Conservation (phyloP, 2,888 invertebrate genomes). For the Chymomyza procnemis region DNA sequence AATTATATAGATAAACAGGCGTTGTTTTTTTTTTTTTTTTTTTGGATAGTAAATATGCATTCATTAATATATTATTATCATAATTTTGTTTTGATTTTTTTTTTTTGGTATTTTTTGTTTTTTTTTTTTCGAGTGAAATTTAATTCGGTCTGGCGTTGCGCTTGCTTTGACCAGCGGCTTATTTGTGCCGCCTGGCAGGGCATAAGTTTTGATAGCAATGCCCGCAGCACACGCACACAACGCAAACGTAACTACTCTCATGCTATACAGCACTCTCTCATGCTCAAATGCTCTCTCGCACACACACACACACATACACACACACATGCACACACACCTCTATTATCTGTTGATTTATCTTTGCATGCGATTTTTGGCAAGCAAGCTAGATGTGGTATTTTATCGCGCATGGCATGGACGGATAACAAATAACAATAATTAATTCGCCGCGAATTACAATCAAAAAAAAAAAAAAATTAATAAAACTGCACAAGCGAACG, state of each 20-base stretch:
- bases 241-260: constrained; percentile 31
- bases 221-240: neutral
- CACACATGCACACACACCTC: constrained; percentile 70
- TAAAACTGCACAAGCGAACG: constrained; percentile 59
- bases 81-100: neutral
- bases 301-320: constrained; percentile 35
- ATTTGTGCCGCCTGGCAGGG: neutral
- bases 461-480: too few species aligned
- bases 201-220: neutral
- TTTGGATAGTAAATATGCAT: neutral
- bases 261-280: too few species aligned
- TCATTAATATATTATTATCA: neutral
- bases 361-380: constrained; percentile 79
- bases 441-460: constrained; percentile 76
- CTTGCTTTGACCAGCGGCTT: neutral
- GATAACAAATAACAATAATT: constrained; percentile 75
- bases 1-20: constrained; percentile 17
- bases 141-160: too few species aligned
- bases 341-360: constrained; percentile 77
- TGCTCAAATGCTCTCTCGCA: constrained; percentile 54
- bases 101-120: too few species aligned
- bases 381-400: constrained; percentile 79
- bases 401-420: constrained; percentile 80
- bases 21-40: too few species aligned
- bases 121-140: too few species aligned